phyloP scores from a whole-genome alignment of 2,797 vertebrate genomes.

The Peromyscus eremicus region DNA sequence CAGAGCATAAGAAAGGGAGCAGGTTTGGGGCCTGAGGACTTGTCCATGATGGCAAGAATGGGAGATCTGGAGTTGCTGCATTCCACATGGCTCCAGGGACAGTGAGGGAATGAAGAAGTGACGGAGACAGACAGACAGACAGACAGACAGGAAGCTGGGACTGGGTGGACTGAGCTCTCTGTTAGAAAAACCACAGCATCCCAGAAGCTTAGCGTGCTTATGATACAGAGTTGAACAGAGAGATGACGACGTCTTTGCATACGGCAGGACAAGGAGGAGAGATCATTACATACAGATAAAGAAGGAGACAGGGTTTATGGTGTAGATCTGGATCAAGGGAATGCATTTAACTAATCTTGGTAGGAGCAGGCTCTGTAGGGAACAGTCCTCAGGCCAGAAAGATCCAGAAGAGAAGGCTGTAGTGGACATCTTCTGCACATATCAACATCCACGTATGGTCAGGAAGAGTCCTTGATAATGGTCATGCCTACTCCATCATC shows the following conservation, averaged over 20 bases:
- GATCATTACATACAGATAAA: no score
- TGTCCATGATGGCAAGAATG: no score
- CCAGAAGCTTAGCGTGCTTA: not conserved
- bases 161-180: not conserved
- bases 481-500: not conserved
- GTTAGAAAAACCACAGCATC: not conserved
- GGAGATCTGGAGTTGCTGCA: not conserved
- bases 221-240: not conserved
- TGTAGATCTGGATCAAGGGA: not conserved
- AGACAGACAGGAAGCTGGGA: not conserved
- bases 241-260: not conserved
- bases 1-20: not conserved
- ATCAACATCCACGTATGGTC: not conserved
- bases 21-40: not conserved
- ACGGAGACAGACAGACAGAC: not conserved
- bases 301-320: not conserved
- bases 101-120: not conserved
- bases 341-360: not conserved
- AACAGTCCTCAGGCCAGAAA: not conserved
- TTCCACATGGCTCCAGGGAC: not conserved
- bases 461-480: not conserved
- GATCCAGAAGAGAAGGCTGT: not conserved
- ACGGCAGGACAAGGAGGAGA: not conserved
- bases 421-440: not conserved
- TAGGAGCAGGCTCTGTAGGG: not conserved